Conservation (phyloP, 2,113 vertebrate species). For the Anarrhichthys ocellatus region DNA sequence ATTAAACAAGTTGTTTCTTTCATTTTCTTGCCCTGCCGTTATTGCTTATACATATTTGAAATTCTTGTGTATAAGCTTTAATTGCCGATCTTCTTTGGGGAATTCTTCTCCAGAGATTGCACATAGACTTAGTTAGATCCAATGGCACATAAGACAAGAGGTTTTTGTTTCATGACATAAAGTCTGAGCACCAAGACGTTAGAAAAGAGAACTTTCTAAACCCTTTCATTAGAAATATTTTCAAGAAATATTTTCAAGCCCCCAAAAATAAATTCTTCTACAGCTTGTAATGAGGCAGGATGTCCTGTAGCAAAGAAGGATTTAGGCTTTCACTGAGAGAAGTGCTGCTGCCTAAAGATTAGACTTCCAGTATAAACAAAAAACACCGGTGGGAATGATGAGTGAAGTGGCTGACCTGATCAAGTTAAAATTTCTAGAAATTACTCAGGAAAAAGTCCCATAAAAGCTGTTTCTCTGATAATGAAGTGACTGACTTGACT, state of each 20-base stretch:
- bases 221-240: neutral
- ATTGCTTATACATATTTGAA: conserved; percentile 1
- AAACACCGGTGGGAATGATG: neutral
- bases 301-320: neutral
- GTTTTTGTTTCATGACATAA: neutral
- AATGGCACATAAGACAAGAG: neutral
- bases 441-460: neutral
- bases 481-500: neutral
- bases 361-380: conserved; percentile 22
- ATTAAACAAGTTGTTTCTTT: neutral
- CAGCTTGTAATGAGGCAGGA: conserved; percentile 25
- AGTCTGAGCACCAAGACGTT: neutral
- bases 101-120: neutral
- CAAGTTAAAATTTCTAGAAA: neutral
- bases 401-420: neutral
- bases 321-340: neutral
- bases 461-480: neutral
- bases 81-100: neutral
- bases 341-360: conserved; percentile 16
- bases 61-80: neutral
- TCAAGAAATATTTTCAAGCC: conserved; percentile 6
- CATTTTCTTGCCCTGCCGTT: neutral
- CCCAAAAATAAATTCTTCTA: neutral
- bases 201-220: conserved; percentile 19
- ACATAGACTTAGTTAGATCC: neutral